phyloP scores from a whole-genome alignment of 2,888 invertebrate genomes.

The Agrypnus murinus region DNA sequence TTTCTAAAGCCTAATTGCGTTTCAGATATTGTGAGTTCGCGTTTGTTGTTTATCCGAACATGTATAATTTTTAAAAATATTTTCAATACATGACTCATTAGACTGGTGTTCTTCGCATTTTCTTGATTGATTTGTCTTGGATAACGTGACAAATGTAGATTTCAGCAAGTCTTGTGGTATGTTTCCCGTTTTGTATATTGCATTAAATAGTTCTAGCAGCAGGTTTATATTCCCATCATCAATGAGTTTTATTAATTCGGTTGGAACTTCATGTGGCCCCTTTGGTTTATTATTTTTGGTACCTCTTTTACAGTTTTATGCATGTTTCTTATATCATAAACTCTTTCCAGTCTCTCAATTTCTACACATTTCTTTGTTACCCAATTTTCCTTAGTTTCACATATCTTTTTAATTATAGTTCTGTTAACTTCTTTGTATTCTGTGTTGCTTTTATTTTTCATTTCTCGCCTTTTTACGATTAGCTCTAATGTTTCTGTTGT shows the following conservation, averaged over 20 bases:
- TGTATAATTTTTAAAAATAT: conserved; percentile 14
- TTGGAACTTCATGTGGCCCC: too few relatives aligned
- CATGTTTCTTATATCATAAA: conserved; percentile 15
- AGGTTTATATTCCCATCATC: neutral
- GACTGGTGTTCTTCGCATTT: conserved; percentile 1
- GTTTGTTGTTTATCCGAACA: conserved; percentile 9
- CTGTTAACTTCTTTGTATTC: neutral
- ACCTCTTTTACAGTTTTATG: conserved; percentile 12
- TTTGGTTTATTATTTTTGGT: too few relatives aligned
- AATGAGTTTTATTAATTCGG: conserved; percentile 1
- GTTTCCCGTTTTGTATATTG: neutral
- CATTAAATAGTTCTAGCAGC: neutral
- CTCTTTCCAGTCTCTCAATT: conserved; percentile 7
- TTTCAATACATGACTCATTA: conserved; percentile 7
- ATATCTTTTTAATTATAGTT: conserved; percentile 2
- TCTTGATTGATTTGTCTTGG: neutral
- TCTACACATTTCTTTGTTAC: conserved; percentile 7
- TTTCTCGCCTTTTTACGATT: too few relatives aligned
- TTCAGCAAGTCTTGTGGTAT: too few relatives aligned
- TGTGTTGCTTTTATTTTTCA: neutral
- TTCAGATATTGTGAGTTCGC: neutral
- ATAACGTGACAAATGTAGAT: neutral
- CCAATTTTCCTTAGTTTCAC: neutral
- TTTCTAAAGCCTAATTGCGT: too few relatives aligned
- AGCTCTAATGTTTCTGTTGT: too few relatives aligned